Percentiles rank a stretch among this genome's conserved stretches.
Conservation (phyloP, 2,797 vertebrate species). For the Coendou prehensilis region DNA sequence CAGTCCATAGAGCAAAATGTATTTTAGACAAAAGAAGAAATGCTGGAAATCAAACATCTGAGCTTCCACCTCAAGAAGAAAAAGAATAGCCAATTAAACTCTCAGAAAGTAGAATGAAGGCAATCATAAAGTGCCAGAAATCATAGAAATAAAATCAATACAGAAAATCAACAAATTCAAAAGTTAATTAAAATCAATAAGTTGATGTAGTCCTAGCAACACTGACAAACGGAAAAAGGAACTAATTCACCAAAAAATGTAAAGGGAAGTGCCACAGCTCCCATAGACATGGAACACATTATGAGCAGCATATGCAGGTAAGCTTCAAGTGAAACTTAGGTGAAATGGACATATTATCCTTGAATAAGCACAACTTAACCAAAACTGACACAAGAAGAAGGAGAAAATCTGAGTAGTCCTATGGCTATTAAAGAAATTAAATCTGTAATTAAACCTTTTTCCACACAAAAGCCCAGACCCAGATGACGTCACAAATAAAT, state of each 20-base stretch:
- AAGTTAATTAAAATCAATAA: not conserved
- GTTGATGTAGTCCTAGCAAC: not conserved
- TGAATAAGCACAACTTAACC: not conserved
- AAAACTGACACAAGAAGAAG: not conserved
- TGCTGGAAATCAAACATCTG: not conserved
- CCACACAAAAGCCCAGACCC: not conserved
- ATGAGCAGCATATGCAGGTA: not conserved
- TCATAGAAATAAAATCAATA: not conserved
- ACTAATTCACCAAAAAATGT: not conserved
- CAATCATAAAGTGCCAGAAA: not conserved
- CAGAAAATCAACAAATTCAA: not conserved
- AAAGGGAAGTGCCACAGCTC: not conserved
- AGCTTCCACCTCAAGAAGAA: not conserved
- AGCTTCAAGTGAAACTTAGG: too few relatives aligned
- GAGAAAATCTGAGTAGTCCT: not conserved
- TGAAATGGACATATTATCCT: too few relatives aligned
- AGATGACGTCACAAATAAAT: not conserved
- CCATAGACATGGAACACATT: not conserved
- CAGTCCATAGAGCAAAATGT: not conserved
- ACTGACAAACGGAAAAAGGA: not conserved
- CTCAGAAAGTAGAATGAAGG: not conserved
- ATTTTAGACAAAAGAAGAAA: constrained; percentile 13
- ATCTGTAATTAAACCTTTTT: not conserved
- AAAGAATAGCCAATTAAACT: not conserved
- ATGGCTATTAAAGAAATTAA: not conserved